phyloP scores from a whole-genome alignment of 2,113 vertebrate species.

The Callocephalon fimbriatum region DNA sequence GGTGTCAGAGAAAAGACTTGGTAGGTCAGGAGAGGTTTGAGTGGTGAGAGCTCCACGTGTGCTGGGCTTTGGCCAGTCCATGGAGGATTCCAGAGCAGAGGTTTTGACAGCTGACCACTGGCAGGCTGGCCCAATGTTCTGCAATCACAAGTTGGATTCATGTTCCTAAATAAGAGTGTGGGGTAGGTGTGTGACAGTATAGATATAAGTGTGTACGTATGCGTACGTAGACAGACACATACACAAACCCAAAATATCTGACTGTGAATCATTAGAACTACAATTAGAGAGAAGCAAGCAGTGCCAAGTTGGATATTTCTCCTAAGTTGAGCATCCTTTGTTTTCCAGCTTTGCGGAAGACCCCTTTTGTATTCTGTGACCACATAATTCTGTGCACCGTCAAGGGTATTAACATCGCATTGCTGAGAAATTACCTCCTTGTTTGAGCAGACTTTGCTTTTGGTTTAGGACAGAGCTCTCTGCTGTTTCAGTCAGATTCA shows the following conservation, averaged over 20 bases:
- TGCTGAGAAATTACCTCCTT: background rate
- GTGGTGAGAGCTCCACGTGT: accelerated
- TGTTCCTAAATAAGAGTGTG: background rate
- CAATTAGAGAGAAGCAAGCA: background rate
- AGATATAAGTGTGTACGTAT: background rate
- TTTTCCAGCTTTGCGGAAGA: background rate
- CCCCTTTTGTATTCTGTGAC: background rate
- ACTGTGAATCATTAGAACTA: background rate
- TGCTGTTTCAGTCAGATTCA: background rate
- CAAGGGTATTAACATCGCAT: background rate
- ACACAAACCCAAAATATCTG: background rate
- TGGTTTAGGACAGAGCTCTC: background rate
- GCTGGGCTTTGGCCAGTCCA: background rate
- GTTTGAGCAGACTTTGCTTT: background rate
- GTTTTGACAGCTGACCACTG: background rate
- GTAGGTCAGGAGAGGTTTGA: background rate
- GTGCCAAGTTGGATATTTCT: background rate
- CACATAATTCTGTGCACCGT: background rate
- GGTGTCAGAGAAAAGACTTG: background rate
- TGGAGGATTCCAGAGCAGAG: background rate
- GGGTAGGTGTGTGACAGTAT: background rate
- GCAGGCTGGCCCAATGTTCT: background rate
- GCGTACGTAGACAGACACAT: background rate
- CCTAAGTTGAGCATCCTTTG: background rate
- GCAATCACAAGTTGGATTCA: background rate